Evolutionary conservation across 2,888 invertebrate species (phyloP), one percentile per base, ranked within the genome.

Genomic region (Gastrophysa polygoni): DNA sequence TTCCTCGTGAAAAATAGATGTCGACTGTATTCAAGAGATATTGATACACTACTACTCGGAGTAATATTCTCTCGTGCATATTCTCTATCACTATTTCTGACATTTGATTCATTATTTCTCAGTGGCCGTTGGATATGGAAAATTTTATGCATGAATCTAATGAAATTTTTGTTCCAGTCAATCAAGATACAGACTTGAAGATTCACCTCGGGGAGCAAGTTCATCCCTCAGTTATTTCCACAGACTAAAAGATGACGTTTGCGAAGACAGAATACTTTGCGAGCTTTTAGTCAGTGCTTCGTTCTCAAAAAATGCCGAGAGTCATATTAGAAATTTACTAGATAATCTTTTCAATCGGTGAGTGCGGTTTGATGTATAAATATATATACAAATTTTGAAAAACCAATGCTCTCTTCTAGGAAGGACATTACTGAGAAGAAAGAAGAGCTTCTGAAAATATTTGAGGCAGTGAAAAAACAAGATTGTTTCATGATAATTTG

Each of bases 241-340:
- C 10, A 70, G 75, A 43, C 59, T 76, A 16, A 70, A 74, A 46
- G 71, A 64, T 21, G 71, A 68, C 18, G 75, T 72, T 17, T 80
- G 80, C 46, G 78, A 79, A 67, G 75, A 78, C 49, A 71, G 76
- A 50, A 74, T 79, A 3, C 71, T 80, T 11, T 80, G 80, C 57
- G 80, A 79, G 55, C 59, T 80, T 10, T 63, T 80, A 28, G 67
- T 80, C 1, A 75, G 73, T 48, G 77, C 78, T 1, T 75, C 73
- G 43, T 62, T 72, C 10, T 75, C 77, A 50, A 69, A 73, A 60
- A 76, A 78, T 64, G 76, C 77, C 0, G 76, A 77, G 57, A 67
- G 73, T 18, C 74, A 80, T 46, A 73, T 78, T 3, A 68, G 77
- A 51, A 78, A 78, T 66, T 71, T 80, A 18, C 66, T 81, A 54